A percentile compares a stretch with the other conserved stretches of the same genome.
These are phyloP conservation scores for Pycnomerus fuliginosus DNA, from an alignment of 2,888 invertebrate genomes.

Conservation along the genomic window DNA sequence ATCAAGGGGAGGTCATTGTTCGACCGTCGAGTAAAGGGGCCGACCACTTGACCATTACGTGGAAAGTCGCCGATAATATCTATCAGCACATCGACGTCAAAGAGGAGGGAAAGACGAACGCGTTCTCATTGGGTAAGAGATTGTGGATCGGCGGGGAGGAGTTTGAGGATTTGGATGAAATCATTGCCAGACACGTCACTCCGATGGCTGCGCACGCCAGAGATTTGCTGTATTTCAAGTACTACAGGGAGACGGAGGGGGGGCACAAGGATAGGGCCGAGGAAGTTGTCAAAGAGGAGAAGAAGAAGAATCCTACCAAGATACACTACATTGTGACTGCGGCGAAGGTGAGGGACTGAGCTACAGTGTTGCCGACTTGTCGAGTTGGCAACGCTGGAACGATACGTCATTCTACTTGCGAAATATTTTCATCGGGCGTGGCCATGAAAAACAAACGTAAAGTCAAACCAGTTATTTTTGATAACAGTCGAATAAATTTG, in stretches of 20 bases:
- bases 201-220: conserved; percentile 95
- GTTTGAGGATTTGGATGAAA: conserved; percentile 99
- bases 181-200: conserved; percentile 92
- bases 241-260: conserved; percentile 75
- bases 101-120: conserved; percentile 95
- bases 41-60: conserved; percentile 95
- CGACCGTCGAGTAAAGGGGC: conserved; percentile 95
- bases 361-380: too few species aligned
- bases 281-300: conserved; percentile 84
- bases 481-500: too few species aligned
- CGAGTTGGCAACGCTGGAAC: too few species aligned
- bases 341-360: conserved; percentile 64
- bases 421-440: too few species aligned
- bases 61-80: conserved; percentile 95
- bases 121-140: conserved; percentile 87
- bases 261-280: conserved; percentile 87
- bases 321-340: conserved; percentile 88
- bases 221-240: conserved; percentile 89
- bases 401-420: too few species aligned
- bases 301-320: conserved; percentile 80
- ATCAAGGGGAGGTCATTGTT: conserved; percentile 95
- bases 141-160: conserved; percentile 89
- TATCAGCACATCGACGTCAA: conserved; percentile 95
- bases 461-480: too few species aligned
- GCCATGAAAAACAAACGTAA: too few species aligned